Conservation (phyloP, 2,113 vertebrate genomes). For the Xiphorhynchus elegans region DNA sequence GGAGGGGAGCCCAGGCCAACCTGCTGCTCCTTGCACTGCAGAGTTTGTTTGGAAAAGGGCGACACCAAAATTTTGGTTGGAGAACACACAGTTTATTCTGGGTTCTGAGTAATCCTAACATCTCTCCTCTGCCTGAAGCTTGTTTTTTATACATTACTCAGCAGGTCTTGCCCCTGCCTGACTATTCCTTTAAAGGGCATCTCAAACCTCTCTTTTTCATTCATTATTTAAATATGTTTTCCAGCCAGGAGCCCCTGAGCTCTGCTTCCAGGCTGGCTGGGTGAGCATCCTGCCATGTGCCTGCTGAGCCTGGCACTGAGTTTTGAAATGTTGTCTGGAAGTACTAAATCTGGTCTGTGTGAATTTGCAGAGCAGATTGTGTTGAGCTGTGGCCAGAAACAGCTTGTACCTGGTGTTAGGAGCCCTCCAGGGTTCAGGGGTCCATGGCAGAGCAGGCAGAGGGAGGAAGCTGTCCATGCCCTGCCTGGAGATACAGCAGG, state of each 20-base stretch:
- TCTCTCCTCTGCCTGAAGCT: slow-evolving; percentile 49
- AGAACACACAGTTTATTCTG: slow-evolving; percentile 58
- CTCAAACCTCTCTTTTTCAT: slow-evolving; percentile 30
- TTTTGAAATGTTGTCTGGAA: background rate
- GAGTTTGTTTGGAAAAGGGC: slow-evolving; percentile 54
- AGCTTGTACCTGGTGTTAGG: background rate
- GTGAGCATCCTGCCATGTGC: background rate
- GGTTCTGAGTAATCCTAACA: slow-evolving; percentile 65
- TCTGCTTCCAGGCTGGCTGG: background rate
- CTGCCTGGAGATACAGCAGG: background rate
- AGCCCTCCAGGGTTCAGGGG: background rate
- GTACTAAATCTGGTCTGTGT: accelerated
- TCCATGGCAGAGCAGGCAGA: background rate
- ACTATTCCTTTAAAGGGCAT: slow-evolving; percentile 72
- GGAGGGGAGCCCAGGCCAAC: background rate
- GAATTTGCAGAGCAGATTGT: background rate
- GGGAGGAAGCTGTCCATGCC: background rate
- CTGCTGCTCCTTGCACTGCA: background rate
- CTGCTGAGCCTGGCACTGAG: background rate
- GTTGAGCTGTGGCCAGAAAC: background rate
- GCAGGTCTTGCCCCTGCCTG: slow-evolving; percentile 54
- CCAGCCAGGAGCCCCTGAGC: background rate
- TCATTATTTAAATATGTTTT: slow-evolving; percentile 19
- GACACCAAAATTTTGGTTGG: slow-evolving; percentile 29
- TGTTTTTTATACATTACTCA: slow-evolving; percentile 66